Percentiles rank a stretch among this genome's conserved stretches.
phyloP scores from a whole-genome alignment of 2,113 vertebrate genomes.

The Butorides virescens region DNA sequence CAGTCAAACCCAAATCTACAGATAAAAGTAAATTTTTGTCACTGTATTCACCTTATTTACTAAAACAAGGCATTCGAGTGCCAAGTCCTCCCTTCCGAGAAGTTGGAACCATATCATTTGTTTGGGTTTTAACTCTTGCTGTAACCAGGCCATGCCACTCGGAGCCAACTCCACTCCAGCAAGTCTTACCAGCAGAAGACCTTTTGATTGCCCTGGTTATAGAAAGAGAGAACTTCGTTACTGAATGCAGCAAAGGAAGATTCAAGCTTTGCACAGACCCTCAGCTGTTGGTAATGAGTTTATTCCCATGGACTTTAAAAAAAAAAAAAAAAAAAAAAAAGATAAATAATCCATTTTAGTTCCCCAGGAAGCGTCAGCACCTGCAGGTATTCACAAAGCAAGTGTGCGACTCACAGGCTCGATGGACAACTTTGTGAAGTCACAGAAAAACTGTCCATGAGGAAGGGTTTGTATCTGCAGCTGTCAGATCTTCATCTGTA shows the following conservation, averaged over 20 bases:
- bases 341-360: neutral
- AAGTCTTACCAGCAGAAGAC: slow-evolving; percentile 79
- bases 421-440: neutral
- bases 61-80: slow-evolving; percentile 85
- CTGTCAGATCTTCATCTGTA: neutral
- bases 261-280: neutral
- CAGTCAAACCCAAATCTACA: neutral
- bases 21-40: neutral
- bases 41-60: slow-evolving; percentile 77
- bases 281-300: accelerated
- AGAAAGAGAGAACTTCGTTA: neutral
- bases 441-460: neutral
- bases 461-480: accelerated
- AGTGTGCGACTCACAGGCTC: neutral
- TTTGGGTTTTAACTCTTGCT: slow-evolving; percentile 72
- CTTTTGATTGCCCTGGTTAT: slow-evolving; percentile 69
- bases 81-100: slow-evolving; percentile 79
- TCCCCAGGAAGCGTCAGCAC: neutral
- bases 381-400: neutral
- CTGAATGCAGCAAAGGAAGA: neutral
- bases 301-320: accelerated
- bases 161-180: slow-evolving; percentile 89
- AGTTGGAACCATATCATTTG: slow-evolving; percentile 89
- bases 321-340: neutral
- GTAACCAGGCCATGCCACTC: slow-evolving; percentile 78